Percentiles rank a stretch among this genome's conserved stretches.
These are phyloP conservation scores for Nymphalis polychloros DNA, from an alignment of 2,888 invertebrate genomes.

Conservation along the genomic window DNA sequence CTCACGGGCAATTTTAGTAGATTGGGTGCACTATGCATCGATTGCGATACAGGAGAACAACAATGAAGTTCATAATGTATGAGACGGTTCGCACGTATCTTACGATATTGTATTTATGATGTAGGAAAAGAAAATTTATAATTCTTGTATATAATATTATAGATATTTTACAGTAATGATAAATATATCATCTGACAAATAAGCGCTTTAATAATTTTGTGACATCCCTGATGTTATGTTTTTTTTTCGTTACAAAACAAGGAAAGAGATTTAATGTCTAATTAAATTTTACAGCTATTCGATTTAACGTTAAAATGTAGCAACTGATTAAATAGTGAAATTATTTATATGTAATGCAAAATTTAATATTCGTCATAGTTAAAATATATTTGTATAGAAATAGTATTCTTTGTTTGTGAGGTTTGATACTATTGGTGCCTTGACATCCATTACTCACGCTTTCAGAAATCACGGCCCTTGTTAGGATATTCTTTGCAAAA, in stretches of 20 bases:
- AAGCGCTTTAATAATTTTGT: no score
- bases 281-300: no score
- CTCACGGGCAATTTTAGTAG: constrained; percentile 47
- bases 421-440: constrained; percentile 49
- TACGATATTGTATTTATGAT: not conserved
- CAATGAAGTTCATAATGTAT: constrained; percentile 19
- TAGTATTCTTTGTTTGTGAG: constrained; percentile 26
- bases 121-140: no score
- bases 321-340: no score
- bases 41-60: constrained; percentile 23
- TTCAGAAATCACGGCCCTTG: constrained; percentile 65
- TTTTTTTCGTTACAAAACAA: not conserved
- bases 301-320: no score
- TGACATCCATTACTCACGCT: constrained; percentile 64
- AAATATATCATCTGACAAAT: no score
- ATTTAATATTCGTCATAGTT: not conserved
- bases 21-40: constrained; percentile 42
- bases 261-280: no score
- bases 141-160: no score
- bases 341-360: not conserved
- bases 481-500: not conserved
- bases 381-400: not conserved
- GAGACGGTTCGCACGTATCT: constrained; percentile 19
- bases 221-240: not conserved
- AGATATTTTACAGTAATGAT: no score